Base-by-base conservation (phyloP, 2,888 invertebrate genomes). In the Drosophila birchii region DNA sequence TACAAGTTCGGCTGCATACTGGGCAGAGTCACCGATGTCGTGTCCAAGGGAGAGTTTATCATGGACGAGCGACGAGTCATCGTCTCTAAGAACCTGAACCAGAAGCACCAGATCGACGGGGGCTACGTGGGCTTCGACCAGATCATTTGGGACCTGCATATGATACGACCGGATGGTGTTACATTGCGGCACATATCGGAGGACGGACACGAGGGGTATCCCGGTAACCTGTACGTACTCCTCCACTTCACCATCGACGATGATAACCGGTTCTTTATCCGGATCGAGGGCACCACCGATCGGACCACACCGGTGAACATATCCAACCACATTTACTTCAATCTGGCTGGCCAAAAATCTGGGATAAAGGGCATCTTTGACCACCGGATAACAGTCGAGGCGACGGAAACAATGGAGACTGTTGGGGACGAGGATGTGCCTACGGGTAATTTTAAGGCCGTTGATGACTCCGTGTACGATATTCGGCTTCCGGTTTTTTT, bases 271-370 rank as follows among this genome's bases (percentile, higher is more conserved):
- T 93, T 99, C 47, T 93, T 94, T 47, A 94, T 98, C 14, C 94
- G 95, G 63, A 96, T 96, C 93, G 94, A 94, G 78, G 97, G 96
- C 23, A 95, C 94, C 1, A 94, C 96, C 1, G 95, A 95, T 7
- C 96, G 96, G 88, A 94, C 96, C 0, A 98, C 98, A 0, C 95
- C 96, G 8, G 94, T 98, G 60, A 98, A 97, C 91, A 93, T 99
- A 58, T 97, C 97, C 45, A 97, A 96, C 92, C 96, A 98, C 89
- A 95, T 96, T 2, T 98, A 96, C 91, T 98, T 98, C 92, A 99
- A 99, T 93, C 93, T 99, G 36, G 97, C 95, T 41, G 98, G 98
- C 6, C 97, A 98, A 93, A 89, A 76, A 56, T 79, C 89, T 29
- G 78, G 96, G 0, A 92, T 94, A 1, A 92, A 93, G n/a, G 94